Evolutionary conservation across 2,888 invertebrate species (phyloP), one percentile per base, ranked within the genome.

Genomic region (Orchesella flavescens): DNA sequence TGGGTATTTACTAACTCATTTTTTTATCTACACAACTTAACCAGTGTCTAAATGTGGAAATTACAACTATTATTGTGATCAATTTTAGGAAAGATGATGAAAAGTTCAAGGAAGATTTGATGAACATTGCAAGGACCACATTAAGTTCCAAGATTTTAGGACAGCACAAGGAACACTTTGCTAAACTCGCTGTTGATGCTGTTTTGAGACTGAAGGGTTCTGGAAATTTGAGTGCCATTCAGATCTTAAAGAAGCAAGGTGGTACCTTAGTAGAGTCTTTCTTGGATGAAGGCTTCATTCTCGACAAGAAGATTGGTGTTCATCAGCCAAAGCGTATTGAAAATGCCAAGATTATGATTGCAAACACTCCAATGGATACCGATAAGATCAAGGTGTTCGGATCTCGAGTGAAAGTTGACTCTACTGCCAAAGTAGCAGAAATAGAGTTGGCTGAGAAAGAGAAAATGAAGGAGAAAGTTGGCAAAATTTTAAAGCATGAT

Each of bases 351-450:
- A 98, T 99, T 89, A 93, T 99, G 24, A 97, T 99, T 89, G 99
- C 99, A 13, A 99, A 99, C 90, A 99, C 99, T 12, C 97, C 99
- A 0, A 99, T 99, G 99, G 99, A 99, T 91, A 97, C 98, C 0
- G 99, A 99, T 90, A 99, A 99, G 91, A 98, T 99, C 88, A 99
- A 99, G 92, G 91, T 99, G 23, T 99, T 99, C 91, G 99, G 99
- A 63, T 98, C 98, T 59, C 94, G 97, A 87, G 97, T 96, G 87
- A 94, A 96, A 89, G 96, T 96, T 0, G 96, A 96, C 90, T 96
- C 96, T 0, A 94, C 96, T 93, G 94, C 96, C 0, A 96, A 99
- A 91, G 97, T 99, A 86, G 99, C 99, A 4, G 99, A 99, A 89
- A 91, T 99, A 72, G 99, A 99, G 91, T 91, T 95, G 66, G 99